A percentile compares a stretch with the other conserved stretches of the same genome.
Evolutionary conservation across 1,140 invertebrate genomes (phyloP).

Genomic region (Bilobella aurantiaca): DNA sequence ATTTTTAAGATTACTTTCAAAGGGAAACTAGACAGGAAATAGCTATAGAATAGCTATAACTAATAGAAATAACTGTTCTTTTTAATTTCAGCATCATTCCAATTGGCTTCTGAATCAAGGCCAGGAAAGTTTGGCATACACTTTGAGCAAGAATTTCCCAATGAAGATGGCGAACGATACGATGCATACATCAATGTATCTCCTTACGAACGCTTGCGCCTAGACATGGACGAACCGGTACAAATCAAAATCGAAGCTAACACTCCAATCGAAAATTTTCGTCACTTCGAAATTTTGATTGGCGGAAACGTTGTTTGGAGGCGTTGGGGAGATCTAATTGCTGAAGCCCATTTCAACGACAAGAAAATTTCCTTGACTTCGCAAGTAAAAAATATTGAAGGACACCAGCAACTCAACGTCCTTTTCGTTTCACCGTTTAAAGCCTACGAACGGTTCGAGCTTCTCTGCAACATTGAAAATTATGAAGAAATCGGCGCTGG

Average conservation of each 20-base stretch:
- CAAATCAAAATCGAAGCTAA: conserved; percentile 1
- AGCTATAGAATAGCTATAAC: not conserved
- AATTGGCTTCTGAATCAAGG: not conserved
- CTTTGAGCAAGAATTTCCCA: conserved; percentile 4
- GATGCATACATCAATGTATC: conserved; percentile 11
- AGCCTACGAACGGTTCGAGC: conserved; percentile 27
- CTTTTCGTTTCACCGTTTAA: conserved; percentile 33
- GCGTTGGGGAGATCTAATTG: conserved; percentile 22
- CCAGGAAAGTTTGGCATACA: conserved; percentile 7
- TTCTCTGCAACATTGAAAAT: conserved; percentile 29
- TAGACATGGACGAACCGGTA: conserved; percentile 1
- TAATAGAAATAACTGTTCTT: not conserved
- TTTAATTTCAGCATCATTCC: not conserved
- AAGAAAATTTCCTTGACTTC: conserved; percentile 26
- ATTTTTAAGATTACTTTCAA: not conserved
- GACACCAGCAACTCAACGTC: conserved; percentile 14
- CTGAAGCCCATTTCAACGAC: conserved; percentile 28
- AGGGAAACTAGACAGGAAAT: not conserved
- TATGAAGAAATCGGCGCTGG: conserved; percentile 32
- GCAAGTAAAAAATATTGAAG: conserved; percentile 17
- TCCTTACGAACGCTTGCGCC: not conserved
- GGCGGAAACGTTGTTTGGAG: conserved; percentile 24
- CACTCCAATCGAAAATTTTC: conserved; percentile 26
- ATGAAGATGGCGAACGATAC: not conserved
- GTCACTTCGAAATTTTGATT: conserved; percentile 26